These are phyloP conservation scores for Corythaixoides concolor DNA, from an alignment of 2,113 vertebrate species.

Conservation along the genomic window DNA sequence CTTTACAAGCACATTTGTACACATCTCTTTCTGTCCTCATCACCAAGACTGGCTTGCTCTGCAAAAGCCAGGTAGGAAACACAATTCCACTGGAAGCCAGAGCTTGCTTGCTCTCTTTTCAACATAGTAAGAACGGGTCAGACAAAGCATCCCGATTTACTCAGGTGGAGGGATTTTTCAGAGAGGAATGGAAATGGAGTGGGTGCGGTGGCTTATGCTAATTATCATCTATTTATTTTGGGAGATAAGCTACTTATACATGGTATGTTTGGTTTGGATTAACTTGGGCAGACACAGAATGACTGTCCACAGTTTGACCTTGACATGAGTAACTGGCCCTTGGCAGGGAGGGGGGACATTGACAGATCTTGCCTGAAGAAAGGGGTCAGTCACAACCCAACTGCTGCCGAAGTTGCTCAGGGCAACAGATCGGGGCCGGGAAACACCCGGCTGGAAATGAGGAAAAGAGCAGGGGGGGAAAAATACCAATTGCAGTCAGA, in stretches of 20 bases:
- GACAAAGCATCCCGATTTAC: constrained; percentile 48
- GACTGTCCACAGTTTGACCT: constrained; percentile 65
- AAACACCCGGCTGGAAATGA: not conserved
- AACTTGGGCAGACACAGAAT: constrained; percentile 53
- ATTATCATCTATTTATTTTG: constrained; percentile 66
- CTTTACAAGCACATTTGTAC: not conserved
- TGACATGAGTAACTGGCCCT: constrained; percentile 62
- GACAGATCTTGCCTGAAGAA: constrained; percentile 46
- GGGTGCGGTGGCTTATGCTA: constrained; percentile 41
- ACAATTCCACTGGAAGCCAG: not conserved
- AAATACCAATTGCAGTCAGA: fast-evolving
- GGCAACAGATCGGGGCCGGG: not conserved
- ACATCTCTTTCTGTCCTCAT: not conserved
- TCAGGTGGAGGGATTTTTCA: constrained; percentile 43
- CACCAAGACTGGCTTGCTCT: not conserved
- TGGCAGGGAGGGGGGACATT: not conserved
- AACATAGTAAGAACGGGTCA: not conserved
- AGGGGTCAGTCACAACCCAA: constrained; percentile 29
- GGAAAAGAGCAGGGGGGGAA: not conserved
- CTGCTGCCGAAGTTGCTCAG: constrained; percentile 14
- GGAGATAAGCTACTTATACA: constrained; percentile 61
- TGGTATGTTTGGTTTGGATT: constrained; percentile 66
- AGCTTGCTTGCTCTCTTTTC: not conserved
- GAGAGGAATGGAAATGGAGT: not conserved
- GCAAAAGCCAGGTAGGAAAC: not conserved